Conservation (phyloP, 2,888 invertebrate genomes). For the Pristionchus mayeri region DNA sequence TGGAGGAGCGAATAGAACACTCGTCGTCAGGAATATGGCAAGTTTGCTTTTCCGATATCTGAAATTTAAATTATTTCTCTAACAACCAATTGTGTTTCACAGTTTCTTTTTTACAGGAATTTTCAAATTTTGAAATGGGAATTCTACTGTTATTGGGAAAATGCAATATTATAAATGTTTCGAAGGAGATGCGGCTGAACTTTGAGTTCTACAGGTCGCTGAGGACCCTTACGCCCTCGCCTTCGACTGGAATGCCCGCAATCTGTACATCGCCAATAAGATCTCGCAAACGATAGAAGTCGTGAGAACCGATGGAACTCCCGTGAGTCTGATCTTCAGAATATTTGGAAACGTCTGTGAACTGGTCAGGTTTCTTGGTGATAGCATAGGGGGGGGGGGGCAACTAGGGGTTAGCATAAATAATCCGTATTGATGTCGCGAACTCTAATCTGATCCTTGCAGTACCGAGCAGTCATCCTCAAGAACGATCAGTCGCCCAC, state of each 20-base stretch:
- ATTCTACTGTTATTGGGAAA: slow-evolving; percentile 42
- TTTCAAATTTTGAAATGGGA: not conserved
- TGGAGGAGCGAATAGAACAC: slow-evolving; percentile 18
- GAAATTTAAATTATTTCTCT: not conserved
- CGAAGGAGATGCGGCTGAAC: slow-evolving; percentile 44
- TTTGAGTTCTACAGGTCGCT: slow-evolving; percentile 62
- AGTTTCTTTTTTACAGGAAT: too few species aligned
- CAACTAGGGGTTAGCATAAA: too few species aligned
- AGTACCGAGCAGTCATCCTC: slow-evolving; percentile 88
- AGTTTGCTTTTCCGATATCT: not conserved
- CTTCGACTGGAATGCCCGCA: slow-evolving; percentile 96
- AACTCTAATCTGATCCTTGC: too few species aligned
- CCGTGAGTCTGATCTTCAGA: slow-evolving; percentile 52
- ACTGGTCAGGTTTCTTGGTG: too few species aligned
- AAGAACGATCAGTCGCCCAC: slow-evolving; percentile 89
- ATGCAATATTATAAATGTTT: not conserved
- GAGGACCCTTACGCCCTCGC: slow-evolving; percentile 93
- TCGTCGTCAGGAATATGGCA: slow-evolving; percentile 44
- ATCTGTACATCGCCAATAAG: slow-evolving; percentile 92
- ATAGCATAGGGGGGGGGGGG: too few species aligned
- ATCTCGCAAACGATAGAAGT: slow-evolving; percentile 89
- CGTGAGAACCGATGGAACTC: slow-evolving; percentile 78
- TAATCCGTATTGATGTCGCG: too few species aligned
- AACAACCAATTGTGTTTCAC: too few species aligned
- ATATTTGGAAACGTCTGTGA: too few species aligned